Conservation (phyloP, 2,113 vertebrate genomes). For the Fregata magnificens region DNA sequence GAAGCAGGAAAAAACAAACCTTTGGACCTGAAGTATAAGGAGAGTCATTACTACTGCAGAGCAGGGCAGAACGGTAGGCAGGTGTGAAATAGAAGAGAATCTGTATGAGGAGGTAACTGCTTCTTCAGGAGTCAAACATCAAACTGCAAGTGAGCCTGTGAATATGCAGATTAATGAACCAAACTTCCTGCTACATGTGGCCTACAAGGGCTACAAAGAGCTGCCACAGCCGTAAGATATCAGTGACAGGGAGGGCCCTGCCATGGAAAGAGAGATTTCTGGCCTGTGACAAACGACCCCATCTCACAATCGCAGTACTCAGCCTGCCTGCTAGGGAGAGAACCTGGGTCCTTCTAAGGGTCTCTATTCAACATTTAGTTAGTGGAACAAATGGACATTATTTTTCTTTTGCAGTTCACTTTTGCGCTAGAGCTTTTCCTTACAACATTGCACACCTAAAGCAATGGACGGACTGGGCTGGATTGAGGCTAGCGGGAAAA, state of each 20-base stretch:
- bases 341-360: fast-evolving
- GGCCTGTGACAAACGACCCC: background rate
- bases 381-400: background rate
- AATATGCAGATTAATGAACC: background rate
- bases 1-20: background rate
- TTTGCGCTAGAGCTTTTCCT: background rate
- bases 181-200: background rate
- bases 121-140: background rate
- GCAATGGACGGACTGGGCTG: background rate
- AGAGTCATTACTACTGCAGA: background rate
- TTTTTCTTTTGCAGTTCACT: background rate
- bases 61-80: background rate
- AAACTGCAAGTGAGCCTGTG: background rate
- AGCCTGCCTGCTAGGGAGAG: background rate
- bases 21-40: background rate
- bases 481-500: background rate
- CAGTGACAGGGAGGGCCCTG: background rate
- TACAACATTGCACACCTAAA: background rate
- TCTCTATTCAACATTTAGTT: background rate
- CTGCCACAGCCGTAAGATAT: background rate
- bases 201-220: background rate
- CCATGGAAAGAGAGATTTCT: background rate
- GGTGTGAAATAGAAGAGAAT: background rate
- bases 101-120: background rate
- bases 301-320: fast-evolving